Evolutionary conservation across 64 coral and sea anemone species (phyloP), one percentile per base, ranked within the genome.

Genomic region (Montipora capricornis): DNA sequence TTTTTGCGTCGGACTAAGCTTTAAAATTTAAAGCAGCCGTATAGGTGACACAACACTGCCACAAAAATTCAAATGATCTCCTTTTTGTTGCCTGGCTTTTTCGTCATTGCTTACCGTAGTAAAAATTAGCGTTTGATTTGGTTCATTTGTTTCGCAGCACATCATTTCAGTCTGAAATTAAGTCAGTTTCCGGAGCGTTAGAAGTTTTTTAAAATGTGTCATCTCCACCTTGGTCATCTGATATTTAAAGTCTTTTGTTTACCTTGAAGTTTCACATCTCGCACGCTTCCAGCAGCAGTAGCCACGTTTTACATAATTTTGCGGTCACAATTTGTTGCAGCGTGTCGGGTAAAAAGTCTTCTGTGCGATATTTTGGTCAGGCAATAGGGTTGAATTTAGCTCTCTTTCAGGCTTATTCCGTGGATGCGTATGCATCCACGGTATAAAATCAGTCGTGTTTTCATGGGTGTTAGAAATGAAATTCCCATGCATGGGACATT

Each of bases 331-430:
- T 24, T 20, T 71, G 68, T 71, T 71, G 68, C 53, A 82, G 26
- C 22, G 12, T 12, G 44, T 57, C 60, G 20, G 20, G 68, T n/a
- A 71, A 16, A 71, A 71, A 71, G 68, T 71, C 68, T 71, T 71
- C 3, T 4, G 68, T 70, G 82, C 8, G 45, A 16, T 86, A 86
- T 71, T 86, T 86, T 68, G 59, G 64, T 70, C 64, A 20, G 29
- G 47, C 44, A 19, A 47, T 64, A 4, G 19, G 17, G 45, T 64
- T 86, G 71, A 86, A 86, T 73, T 86, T 86, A 86, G 82, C 29
- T 6, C 19, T 86, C 64, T 49, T 49, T 51, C n/a, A 64, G 71
- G 71, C 68, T 49, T 71, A 50, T 86, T 78, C 26, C 26, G 26
- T 26, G 26, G 26, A 26, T 26, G 26, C 26, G 26, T 26, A 26